Evolutionary conservation across 2,888 invertebrate species (phyloP), one percentile per base, ranked within the genome.

Genomic region (Pycnomerus fuliginosus): DNA sequence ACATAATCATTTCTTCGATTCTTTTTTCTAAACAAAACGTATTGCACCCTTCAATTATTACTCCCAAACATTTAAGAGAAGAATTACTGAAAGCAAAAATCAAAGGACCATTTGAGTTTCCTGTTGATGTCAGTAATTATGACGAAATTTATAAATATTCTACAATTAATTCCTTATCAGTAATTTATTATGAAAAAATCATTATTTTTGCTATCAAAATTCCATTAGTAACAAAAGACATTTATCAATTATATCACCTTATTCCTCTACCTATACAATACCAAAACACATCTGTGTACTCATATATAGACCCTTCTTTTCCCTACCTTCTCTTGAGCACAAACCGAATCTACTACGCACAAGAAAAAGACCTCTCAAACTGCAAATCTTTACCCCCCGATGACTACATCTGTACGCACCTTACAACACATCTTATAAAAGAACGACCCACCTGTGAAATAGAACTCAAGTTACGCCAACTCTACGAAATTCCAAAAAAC

Each of bases 241-340:
- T 20, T 20, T 20, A 7, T 8, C 5, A 20, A 5, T 20, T 20
- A 20, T 20, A 20, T 8, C 5, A 20, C 20, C 8, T 20, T 7
- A 20, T 20, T 20, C 20, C 20, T 20, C 8, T 20, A 8, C 20
- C 20, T 5, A 20, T 30, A 4, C 28, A 4, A 20, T 20, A 7
- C 20, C 27, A 16, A 7, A 34, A 34, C 7, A 17, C 41, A 11
- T 25, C 14, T 12, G 15, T 42, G 11, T 42, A 42, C 15, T 42
- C 42, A 15, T 42, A 29, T 16, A 28, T 42, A 10, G 24, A 49
- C 11, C 42, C 46, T 24, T 24, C 12, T 5, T 34, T 22, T 16
- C 40, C 37, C 13, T 42, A 22, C 37, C 32, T 49, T 16, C n/a
- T 49, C 22, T 17, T 49, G 7, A 47, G 41, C 27, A 32, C 45